Evolutionary conservation across 2,797 vertebrate genomes (phyloP).

Genomic region (Steatocranus sp.): DNA sequence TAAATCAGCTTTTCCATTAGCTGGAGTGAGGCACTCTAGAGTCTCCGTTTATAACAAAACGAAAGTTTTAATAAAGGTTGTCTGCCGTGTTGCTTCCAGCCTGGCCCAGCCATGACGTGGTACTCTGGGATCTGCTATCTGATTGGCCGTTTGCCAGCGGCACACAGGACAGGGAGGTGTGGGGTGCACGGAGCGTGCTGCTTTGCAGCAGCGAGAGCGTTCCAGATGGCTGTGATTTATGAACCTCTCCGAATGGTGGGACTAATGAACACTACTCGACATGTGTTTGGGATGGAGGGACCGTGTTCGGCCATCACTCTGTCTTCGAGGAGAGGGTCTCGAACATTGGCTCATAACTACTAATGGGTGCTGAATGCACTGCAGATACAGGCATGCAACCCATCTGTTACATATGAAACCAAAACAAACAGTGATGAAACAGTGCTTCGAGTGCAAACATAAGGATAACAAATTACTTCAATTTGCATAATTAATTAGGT

Average conservation of each 20-base stretch:
- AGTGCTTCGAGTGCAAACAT: not conserved
- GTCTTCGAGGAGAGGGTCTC: slow-evolving; percentile 16
- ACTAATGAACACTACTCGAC: slow-evolving; percentile 51
- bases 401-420: not conserved
- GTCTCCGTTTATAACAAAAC: not conserved
- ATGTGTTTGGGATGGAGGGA: slow-evolving; percentile 47
- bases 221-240: slow-evolving; percentile 64
- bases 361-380: not conserved
- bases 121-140: slow-evolving; percentile 11
- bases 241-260: slow-evolving; percentile 38
- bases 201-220: slow-evolving; percentile 2
- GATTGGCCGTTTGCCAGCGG: slow-evolving; percentile 44
- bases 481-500: not conserved
- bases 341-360: not conserved
- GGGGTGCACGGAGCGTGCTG: not conserved
- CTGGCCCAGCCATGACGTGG: not conserved
- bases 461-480: not conserved
- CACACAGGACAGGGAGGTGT: not conserved
- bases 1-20: not conserved
- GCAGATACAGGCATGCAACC: not conserved
- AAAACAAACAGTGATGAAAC: not conserved
- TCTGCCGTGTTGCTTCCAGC: not conserved
- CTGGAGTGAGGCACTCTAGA: not conserved
- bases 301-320: slow-evolving; percentile 31
- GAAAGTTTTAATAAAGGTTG: slow-evolving; percentile 2